A percentile compares a stretch with the other conserved stretches of the same genome.
Conservation (phyloP, 2,113 vertebrate species). For the Mormyrus iriodes region DNA sequence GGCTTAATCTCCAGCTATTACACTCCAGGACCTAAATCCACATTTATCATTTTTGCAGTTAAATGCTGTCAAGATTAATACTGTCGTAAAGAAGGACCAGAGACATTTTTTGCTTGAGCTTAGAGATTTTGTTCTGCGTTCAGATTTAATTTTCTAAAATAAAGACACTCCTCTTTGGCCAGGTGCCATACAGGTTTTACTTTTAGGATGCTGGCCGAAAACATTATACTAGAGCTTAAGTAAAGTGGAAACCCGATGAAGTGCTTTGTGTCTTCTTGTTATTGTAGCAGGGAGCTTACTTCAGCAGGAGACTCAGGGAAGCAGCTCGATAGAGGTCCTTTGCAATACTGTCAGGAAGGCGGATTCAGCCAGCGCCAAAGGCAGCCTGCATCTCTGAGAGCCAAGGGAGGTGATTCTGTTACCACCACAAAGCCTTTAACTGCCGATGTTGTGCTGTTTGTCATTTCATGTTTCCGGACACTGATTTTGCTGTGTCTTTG, state of each 20-base stretch:
- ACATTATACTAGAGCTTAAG: not conserved
- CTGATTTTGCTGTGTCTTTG: constrained; percentile 49
- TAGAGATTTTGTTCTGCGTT: not conserved
- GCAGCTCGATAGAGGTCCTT: not conserved
- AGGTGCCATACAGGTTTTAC: not conserved
- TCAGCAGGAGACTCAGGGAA: constrained; percentile 1
- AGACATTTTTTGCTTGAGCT: not conserved
- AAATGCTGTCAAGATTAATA: not conserved
- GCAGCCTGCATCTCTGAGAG: not conserved
- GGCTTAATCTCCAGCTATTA: not conserved
- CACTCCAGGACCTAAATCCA: not conserved
- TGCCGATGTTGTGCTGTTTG: constrained; percentile 35
- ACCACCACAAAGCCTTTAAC: constrained; percentile 26
- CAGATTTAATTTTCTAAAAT: not conserved
- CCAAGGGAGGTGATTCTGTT: not conserved
- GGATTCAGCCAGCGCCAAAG: not conserved
- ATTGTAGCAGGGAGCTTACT: constrained; percentile 25
- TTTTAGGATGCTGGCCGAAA: not conserved
- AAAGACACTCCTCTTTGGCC: not conserved
- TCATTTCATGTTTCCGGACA: constrained; percentile 49
- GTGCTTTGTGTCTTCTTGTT: not conserved
- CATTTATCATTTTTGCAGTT: not conserved
- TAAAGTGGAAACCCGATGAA: not conserved
- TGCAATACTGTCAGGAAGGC: not conserved
- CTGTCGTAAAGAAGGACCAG: not conserved